A percentile compares a stretch with the other conserved stretches of the same genome.
These are phyloP conservation scores for Antechinus flavipes DNA, from an alignment of 2,113 vertebrate genomes.

Conservation along the genomic window DNA sequence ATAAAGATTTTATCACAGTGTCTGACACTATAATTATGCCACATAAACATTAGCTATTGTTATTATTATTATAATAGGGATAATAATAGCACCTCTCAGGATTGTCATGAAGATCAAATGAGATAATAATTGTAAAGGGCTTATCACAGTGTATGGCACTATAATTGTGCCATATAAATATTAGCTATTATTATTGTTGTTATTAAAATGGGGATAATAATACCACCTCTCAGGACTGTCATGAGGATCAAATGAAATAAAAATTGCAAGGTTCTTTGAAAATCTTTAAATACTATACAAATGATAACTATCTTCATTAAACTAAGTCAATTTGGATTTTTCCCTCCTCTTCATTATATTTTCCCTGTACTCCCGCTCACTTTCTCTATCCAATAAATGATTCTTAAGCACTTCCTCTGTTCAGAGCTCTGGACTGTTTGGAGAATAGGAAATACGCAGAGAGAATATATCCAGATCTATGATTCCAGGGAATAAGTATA, in stretches of 20 bases:
- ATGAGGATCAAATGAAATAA: neutral
- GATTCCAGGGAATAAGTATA: neutral
- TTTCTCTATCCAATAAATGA: neutral
- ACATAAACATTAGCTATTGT: too few species aligned
- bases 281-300: neutral
- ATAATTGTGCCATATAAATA: too few species aligned
- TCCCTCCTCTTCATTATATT: neutral
- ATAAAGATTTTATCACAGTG: too few species aligned
- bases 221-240: neutral
- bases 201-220: neutral
- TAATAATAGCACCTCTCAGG: neutral
- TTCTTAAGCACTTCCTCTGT: neutral
- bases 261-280: neutral
- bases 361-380: neutral
- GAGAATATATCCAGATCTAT: neutral
- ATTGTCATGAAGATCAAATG: neutral
- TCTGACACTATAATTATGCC: too few species aligned
- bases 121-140: neutral
- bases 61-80: neutral
- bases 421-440: neutral
- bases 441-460: neutral
- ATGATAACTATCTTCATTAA: neutral
- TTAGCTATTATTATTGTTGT: too few species aligned
- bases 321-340: neutral
- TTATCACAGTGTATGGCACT: too few species aligned